phyloP scores from a whole-genome alignment of 2,888 invertebrate species.

The Kuschelorhynchus macadamiae region DNA sequence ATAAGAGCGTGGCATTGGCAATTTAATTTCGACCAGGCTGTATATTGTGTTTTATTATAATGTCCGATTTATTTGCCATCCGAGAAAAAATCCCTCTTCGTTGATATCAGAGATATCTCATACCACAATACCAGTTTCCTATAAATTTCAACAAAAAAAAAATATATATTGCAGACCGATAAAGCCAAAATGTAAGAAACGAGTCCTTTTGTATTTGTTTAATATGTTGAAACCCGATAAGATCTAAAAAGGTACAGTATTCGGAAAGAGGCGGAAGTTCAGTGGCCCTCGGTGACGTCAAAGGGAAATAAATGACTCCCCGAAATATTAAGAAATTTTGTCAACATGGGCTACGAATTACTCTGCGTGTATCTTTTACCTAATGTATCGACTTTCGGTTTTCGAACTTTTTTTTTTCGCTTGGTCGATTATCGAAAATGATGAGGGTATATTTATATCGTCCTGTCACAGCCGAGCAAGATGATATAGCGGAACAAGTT shows the following conservation, averaged over 20 bases:
- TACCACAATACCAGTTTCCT: too few species aligned
- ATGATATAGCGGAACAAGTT: too few species aligned
- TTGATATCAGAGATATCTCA: background rate
- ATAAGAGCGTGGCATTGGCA: too few species aligned
- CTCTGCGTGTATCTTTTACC: conserved; percentile 14
- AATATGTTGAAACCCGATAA: conserved; percentile 31
- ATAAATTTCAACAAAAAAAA: conserved; percentile 9
- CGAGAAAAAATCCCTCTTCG: background rate
- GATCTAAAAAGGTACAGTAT: conserved; percentile 29
- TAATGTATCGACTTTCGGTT: too few species aligned
- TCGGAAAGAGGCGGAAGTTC: conserved; percentile 17
- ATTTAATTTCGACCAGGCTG: too few species aligned
- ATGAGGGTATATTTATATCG: too few species aligned
- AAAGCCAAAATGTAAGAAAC: background rate
- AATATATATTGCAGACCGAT: conserved; percentile 10
- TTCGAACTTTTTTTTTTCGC: too few species aligned
- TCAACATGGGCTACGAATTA: conserved; percentile 16
- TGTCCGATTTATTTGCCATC: too few species aligned
- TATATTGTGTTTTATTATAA: too few species aligned
- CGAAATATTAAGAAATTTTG: conserved; percentile 31
- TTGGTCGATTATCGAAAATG: too few species aligned
- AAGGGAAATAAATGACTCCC: conserved; percentile 30
- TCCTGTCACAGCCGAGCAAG: too few species aligned
- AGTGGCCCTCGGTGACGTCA: conserved; percentile 28
- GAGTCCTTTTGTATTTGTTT: conserved; percentile 31